Percentiles rank a stretch among this genome's conserved stretches.
Conservation (phyloP, 2,113 vertebrate species). For the Noturus placidus region DNA sequence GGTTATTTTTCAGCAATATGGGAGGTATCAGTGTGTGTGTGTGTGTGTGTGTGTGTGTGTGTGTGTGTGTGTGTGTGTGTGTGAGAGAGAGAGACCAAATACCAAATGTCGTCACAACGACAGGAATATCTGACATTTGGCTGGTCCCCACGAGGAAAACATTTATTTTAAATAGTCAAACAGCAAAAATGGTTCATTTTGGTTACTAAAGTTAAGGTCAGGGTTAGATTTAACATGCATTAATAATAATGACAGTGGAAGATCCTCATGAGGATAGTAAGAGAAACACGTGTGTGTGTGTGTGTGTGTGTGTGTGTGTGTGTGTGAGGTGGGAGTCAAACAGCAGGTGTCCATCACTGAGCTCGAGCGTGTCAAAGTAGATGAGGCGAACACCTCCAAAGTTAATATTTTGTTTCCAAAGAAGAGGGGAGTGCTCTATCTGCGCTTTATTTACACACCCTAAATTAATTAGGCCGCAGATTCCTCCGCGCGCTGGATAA, state of each 20-base stretch:
- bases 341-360: conserved; percentile 73
- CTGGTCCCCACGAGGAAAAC: not conserved
- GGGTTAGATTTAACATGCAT: not conserved
- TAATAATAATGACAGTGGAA: conserved; percentile 7
- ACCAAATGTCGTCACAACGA: not conserved
- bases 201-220: not conserved
- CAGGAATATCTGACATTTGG: not conserved
- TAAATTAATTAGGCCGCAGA: conserved; percentile 78
- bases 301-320: conserved; percentile 15
- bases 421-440: conserved; percentile 73
- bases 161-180: not conserved
- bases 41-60: not conserved
- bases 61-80: not conserved
- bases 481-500: conserved; percentile 73
- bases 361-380: conserved; percentile 59
- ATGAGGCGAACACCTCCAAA: conserved; percentile 71
- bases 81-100: not conserved
- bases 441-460: conserved; percentile 76
- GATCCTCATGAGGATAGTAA: not conserved
- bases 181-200: not conserved
- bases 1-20: conserved; percentile 53
- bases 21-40: not conserved
- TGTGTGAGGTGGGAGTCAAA: conserved; percentile 29
- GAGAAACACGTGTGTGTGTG: conserved; percentile 10
- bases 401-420: conserved; percentile 77